Evolutionary conservation across 2,888 invertebrate genomes (phyloP), one percentile per base, ranked within the genome.

Genomic region (Euzetes globulus): DNA sequence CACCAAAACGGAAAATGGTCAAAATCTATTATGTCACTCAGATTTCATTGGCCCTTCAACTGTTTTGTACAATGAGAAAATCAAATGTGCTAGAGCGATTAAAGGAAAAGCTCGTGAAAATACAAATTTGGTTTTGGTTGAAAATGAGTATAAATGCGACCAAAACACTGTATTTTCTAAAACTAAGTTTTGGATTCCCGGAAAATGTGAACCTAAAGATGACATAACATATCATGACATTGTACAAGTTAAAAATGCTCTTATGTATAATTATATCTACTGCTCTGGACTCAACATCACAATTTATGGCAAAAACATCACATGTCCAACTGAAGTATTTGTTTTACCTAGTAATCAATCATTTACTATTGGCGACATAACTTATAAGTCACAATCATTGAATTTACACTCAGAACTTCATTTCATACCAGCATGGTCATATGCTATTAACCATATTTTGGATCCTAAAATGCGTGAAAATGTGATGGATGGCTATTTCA

Each of bases 381-480:
- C 1, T 3, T 65, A 65, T 11, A 37, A 37, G 19, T 7, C 65
- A 2, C 33, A 37, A 37, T 37, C 33, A 33, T 1, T 65, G 13
- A 65, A 65, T 37, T 19, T 65, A 3, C 65, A 65, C 19, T 37
- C 37, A n/a, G 65, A 65, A 19, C n/a, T 65, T n/a, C 65, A 65
- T 65, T 65, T 65, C n/a, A 65, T 65, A 37, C 65, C 65, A 1
- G n/a, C n/a, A 1, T 65, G 65, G 65, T 17, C 4, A 1, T 65
- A 65, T 65, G 37, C 11, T 7, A 65, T 65, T 37, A 65, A 65
- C 37, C 65, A 65, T 65, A 25, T 37, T 6, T 6, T 65, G 17
- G 65, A 65, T 15, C 37, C 65, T 19, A 37, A 65, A 33, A 37
- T 65, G 37, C 11, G 65, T 17, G 37, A 65, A 37, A 65, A 65